Conservation (phyloP, 2,888 invertebrate species). For the Chironomus tentans region DNA sequence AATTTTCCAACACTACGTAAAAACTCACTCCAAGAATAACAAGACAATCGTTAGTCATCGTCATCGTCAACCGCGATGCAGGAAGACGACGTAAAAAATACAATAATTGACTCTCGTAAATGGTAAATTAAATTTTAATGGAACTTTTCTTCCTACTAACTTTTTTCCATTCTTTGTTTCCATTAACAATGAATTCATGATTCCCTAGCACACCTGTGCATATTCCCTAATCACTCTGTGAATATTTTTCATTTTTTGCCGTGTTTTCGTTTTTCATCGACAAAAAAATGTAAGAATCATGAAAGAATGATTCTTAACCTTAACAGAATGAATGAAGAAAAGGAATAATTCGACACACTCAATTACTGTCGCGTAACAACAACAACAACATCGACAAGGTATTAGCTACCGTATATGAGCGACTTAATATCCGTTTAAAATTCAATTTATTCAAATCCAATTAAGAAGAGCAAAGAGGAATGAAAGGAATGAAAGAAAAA, state of each 20-base stretch:
- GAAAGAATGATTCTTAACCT: neutral
- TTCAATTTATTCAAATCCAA: constrained; percentile 26
- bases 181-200: neutral
- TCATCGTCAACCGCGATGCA: too few relatives aligned
- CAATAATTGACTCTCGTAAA: neutral
- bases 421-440: constrained; percentile 18
- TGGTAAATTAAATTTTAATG: neutral
- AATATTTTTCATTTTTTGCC: neutral
- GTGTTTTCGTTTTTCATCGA: too few relatives aligned
- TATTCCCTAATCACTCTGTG: neutral
- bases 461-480: constrained; percentile 12
- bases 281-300: neutral
- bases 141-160: neutral
- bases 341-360: constrained; percentile 13
- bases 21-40: too few relatives aligned
- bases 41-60: too few relatives aligned
- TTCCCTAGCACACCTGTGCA: neutral
- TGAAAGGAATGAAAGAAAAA: neutral
- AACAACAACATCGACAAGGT: neutral
- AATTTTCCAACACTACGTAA: too few relatives aligned
- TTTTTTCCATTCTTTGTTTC: neutral
- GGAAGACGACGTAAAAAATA: too few relatives aligned
- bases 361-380: neutral
- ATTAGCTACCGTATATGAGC: neutral
- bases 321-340: neutral